Base-by-base conservation (phyloP, 92 coral and sea anemone genomes). In the Parazoanthus darwini region DNA sequence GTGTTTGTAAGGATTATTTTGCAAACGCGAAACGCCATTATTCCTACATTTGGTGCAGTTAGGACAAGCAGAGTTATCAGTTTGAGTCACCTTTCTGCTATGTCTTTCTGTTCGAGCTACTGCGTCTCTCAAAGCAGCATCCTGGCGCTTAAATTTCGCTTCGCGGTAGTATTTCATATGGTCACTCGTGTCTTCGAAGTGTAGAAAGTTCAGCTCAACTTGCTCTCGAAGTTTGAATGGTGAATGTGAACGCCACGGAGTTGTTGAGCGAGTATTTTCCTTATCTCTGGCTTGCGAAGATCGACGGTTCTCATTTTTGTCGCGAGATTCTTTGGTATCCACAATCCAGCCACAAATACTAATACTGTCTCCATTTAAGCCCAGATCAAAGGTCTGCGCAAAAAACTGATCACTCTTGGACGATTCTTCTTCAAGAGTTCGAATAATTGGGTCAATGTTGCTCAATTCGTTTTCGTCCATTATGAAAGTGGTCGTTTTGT, bases 331-430 rank as follows among this genome's bases (percentile, higher is more conserved):
- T 54, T 71, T 84, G 29, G 67, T 51, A 33, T 78, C 85, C 22
- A 92, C 77, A 16, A 76, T 72, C 94, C 94, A 92, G 11, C 92
- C 92, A 73, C 94, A 80, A 66, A 92, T 25, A 15, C 80, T 84
- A 66, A 92, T 25, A 15, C 80, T 84, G 23, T 89, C 87, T 18
- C 51, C 25, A 42, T 86, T 88, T 43, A 70, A 51, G 59, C 79
- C 85, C 33, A 87, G 83, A 63, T 89, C 88, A 42, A 88, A 85
- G 59, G 23, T 86, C 18, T 85, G 85, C 16, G 59, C 63, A 56
- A 86, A 73, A 11, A 89, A 85, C 22, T 77, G 85, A 22, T 54
- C 91, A n/a, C 89, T 86, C 51, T 86, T 72, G 39, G 77, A 74
- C 25, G 94, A 92, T 74, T 89, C 90, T 66, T 86, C 90, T 68